Conservation (phyloP, 2,797 vertebrate species). For the Amniataba percoides region DNA sequence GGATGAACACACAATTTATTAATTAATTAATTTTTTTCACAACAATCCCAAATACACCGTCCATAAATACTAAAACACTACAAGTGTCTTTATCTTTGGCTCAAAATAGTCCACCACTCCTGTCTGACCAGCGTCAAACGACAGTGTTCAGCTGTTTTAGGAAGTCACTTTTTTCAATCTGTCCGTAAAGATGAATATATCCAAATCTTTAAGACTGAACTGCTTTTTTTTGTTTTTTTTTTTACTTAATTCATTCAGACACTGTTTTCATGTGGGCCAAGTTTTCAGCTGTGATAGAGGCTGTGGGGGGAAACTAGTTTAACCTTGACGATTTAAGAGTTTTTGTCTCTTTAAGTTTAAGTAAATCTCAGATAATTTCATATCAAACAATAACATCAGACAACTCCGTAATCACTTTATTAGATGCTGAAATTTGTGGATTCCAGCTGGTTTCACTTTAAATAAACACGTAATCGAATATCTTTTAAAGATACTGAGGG, state of each 20-base stretch:
- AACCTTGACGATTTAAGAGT: not conserved
- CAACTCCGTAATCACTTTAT: too few relatives aligned
- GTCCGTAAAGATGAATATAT: not conserved
- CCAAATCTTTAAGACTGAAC: not conserved
- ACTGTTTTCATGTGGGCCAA: not conserved
- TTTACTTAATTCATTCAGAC: not conserved
- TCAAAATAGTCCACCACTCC: not conserved
- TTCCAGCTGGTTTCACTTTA: too few relatives aligned
- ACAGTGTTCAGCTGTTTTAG: too few relatives aligned
- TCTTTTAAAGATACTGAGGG: not conserved
- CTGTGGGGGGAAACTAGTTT: not conserved
- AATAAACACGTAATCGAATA: not conserved
- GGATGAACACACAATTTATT: not conserved
- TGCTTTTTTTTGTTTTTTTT: not conserved
- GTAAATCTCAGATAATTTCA: too few relatives aligned
- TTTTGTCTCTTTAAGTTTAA: too few relatives aligned
- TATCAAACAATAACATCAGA: too few relatives aligned
- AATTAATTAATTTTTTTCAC: too few relatives aligned
- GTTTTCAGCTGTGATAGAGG: not conserved
- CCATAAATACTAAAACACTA: not conserved
- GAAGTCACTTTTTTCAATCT: not conserved
- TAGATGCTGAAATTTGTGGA: too few relatives aligned
- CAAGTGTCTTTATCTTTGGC: not conserved
- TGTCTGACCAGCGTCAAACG: not conserved
- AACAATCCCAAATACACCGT: not conserved